Conservation (phyloP, 2,888 invertebrate species). For the Ormyrus thymus region DNA sequence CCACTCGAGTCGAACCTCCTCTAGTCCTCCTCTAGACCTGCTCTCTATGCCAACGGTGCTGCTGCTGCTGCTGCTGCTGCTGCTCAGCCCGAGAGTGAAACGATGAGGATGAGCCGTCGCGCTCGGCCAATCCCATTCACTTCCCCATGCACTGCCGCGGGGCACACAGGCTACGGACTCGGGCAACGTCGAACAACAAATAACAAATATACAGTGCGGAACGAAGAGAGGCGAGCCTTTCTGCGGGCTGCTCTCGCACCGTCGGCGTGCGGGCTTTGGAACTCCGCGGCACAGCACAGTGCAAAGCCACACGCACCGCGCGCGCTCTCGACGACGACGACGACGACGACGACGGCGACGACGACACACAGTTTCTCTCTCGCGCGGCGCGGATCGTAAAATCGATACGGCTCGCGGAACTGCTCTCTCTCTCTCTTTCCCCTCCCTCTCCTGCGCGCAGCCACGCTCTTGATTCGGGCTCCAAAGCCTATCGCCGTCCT, state of each 20-base stretch:
- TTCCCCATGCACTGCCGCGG: constrained; percentile 52
- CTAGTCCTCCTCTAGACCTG: constrained; percentile 13
- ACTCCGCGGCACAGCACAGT: constrained; percentile 65
- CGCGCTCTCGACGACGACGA: neutral
- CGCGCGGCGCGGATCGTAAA: constrained; percentile 79
- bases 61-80: constrained; percentile 1
- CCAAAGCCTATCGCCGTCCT: constrained; percentile 60
- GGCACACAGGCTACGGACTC: too few relatives aligned
- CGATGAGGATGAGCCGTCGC: too few relatives aligned
- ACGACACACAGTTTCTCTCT: constrained; percentile 66
- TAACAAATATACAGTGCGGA: too few relatives aligned
- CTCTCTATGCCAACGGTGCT: neutral
- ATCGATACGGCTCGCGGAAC: constrained; percentile 85
- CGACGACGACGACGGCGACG: constrained; percentile 19
- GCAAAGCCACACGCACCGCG: neutral
- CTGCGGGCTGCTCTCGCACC: too few relatives aligned
- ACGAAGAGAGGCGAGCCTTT: too few relatives aligned
- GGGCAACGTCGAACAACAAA: too few relatives aligned
- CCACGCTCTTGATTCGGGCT: constrained; percentile 66
- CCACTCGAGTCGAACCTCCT: neutral
- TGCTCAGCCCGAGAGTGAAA: constrained; percentile 16
- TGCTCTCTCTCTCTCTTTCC: constrained; percentile 70
- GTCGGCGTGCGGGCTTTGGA: too few relatives aligned
- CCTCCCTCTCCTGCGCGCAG: constrained; percentile 74
- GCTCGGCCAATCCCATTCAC: constrained; percentile 82